Evolutionary conservation across 1,140 invertebrate species (phyloP), one percentile per base, ranked within the genome.

Genomic region (Drosophila baimaii): DNA sequence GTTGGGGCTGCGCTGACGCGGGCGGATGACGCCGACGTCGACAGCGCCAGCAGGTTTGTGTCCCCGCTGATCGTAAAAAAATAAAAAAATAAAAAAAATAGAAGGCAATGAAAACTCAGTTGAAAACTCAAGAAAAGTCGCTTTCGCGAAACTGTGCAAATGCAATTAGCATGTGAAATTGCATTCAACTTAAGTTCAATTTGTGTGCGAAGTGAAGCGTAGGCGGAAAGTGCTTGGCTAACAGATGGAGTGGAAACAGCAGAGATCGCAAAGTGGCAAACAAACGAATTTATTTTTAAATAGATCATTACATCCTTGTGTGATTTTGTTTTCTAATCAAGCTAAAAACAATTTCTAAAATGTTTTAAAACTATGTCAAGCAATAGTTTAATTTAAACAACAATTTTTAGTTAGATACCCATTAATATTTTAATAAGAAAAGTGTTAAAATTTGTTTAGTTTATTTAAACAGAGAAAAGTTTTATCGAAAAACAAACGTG

Each of bases 1-100:
- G 61, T 73, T 44, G 70, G 46, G 41, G 76, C 64, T 15, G 47
- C 39, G 55, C 55, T 46, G 35, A 44, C 54, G 70, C 71, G 25
- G 72, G 58, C 44, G 33, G 65, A 37, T 39, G 76, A 73, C 23
- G 57, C 43, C 62, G 37, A 41, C 31, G 39, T 43, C 17, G 41
- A 76, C 35, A 64, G 31, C 63, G 58, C 43, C 27, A 49, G 31
- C 44, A 81, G 82, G 82, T 85, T 73, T 41, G 82, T 81, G 41
- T 61, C 37, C 12, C 21, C 25, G 37, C 23, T 52, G 37, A 19
- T 52, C 6, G 13, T 12, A 23, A 39, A 27, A 27, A 19, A 49
- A 41, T 23, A 49, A 21, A 29, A 37, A 10, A 27, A 25, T 3
- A 12, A 17, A 39, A 39, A 17, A 9, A 25, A 46, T 3, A 10